A percentile compares a stretch with the other conserved stretches of the same genome.
Conservation (phyloP, 2,113 vertebrate species). For the Lanius ludovicianus region DNA sequence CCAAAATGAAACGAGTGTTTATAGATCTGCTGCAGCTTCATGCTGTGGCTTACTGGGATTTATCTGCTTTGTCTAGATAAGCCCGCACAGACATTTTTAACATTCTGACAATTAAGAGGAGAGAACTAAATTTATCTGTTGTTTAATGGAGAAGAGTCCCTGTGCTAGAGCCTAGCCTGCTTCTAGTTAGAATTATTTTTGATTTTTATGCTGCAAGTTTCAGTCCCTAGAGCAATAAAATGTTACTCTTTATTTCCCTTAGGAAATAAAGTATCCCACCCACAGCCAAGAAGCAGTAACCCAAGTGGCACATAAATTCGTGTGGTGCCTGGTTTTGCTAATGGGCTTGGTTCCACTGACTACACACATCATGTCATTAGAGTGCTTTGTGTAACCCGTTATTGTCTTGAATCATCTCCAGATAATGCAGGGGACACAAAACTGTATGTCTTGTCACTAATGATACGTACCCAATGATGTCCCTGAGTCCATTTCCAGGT, state of each 20-base stretch:
- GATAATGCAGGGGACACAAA: slow-evolving; percentile 21
- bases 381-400: slow-evolving; percentile 24
- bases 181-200: not conserved
- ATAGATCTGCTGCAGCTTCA: not conserved
- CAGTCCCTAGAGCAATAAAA: slow-evolving; percentile 34
- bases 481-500: not conserved
- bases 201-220: not conserved
- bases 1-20: not conserved
- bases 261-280: slow-evolving; percentile 12
- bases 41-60: not conserved
- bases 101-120: not conserved
- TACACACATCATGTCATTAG: slow-evolving; percentile 52
- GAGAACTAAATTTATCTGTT: not conserved
- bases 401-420: slow-evolving; percentile 32
- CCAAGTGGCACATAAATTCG: slow-evolving; percentile 54
- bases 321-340: slow-evolving; percentile 46
- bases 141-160: not conserved
- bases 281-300: slow-evolving; percentile 7
- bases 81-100: not conserved
- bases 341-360: slow-evolving; percentile 50
- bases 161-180: not conserved
- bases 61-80: not conserved
- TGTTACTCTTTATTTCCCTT: slow-evolving; percentile 35
- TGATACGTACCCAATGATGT: not conserved
- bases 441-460: slow-evolving; percentile 15